Evolutionary conservation across 1,140 invertebrate genomes (phyloP).

Genomic region (Sycobia sp.): DNA sequence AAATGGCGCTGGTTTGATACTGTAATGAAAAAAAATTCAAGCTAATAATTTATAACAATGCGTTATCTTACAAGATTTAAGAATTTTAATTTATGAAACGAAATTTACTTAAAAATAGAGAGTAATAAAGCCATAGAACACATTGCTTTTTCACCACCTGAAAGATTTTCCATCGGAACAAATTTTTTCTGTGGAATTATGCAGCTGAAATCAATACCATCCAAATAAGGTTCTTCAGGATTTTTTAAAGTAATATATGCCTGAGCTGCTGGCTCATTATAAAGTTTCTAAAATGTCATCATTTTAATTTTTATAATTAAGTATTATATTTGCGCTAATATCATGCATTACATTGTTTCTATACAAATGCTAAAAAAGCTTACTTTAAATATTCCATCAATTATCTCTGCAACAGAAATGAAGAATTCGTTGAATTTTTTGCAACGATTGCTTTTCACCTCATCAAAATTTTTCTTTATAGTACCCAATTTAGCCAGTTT

Average conservation of each 20-base stretch:
- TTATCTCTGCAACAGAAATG: slow-evolving; percentile 87
- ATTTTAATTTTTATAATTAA: background rate
- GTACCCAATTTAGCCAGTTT: slow-evolving; percentile 81
- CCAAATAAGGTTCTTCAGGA: slow-evolving; percentile 96
- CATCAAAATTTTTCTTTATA: slow-evolving; percentile 88
- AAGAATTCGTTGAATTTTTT: slow-evolving; percentile 89
- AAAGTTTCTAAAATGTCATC: slow-evolving; percentile 70
- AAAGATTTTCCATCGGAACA: slow-evolving; percentile 95
- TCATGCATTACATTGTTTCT: background rate
- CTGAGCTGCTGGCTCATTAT: slow-evolving; percentile 94
- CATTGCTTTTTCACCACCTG: slow-evolving; percentile 99
- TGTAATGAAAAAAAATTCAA: slow-evolving; percentile 46
- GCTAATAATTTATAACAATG: no score
- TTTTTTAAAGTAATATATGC: slow-evolving; percentile 95
- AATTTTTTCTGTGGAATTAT: slow-evolving; percentile 97
- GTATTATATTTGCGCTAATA: background rate
- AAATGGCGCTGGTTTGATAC: slow-evolving; percentile 95
- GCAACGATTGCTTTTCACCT: slow-evolving; percentile 85
- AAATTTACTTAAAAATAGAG: slow-evolving; percentile 85
- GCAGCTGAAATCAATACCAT: slow-evolving; percentile 97
- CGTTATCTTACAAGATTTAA: background rate
- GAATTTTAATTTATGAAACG: slow-evolving; percentile 4
- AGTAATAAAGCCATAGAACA: slow-evolving; percentile 95
- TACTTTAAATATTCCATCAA: slow-evolving; percentile 95
- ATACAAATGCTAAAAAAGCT: slow-evolving; percentile 27